Evolutionary conservation across 2,888 invertebrate genomes (phyloP), one percentile per base, ranked within the genome.

Genomic region (Psococerastis gibbosa): DNA sequence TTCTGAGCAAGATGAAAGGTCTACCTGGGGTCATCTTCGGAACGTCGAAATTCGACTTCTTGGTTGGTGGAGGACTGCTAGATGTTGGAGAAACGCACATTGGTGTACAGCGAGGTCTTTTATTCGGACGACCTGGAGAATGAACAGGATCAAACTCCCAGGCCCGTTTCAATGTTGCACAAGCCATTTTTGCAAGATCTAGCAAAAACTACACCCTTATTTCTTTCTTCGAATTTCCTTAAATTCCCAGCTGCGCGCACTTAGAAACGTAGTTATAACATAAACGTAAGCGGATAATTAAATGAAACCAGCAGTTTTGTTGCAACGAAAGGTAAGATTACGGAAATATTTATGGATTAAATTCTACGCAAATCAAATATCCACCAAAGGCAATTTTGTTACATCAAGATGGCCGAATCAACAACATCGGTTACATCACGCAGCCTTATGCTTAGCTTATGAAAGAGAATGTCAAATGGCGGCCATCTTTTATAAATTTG

Each of bases 81-180:
- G 57, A 57, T 43, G 58, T 56, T 15, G 67, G 67, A 45, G 75
- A 73, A 47, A 73, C 72, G 56, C 84, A 82, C 68, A 88, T 81
- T 47, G 88, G 88, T 57, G 80, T 78, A 67, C 89, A 92, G 68
- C 92, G 76, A 64, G 91, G 75, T 59, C 91, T 71, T 66, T 91
- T 92, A 22, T 80, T 77, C 47, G 89, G 85, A 57, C 84, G 69
- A 47, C 67, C 68, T 58, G 81, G 81, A 60, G 82, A 80, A 64
- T 89, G 76, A 51, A 78, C 70, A 51, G 89, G 82, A 67, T 94
- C 94, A 77, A 92, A 92, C 64, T 94, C 94, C 60, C 89, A 72
- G 61, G 82, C 80, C 64, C 94, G 76, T 72, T 94, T 94, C 53
- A 94, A 72, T 58, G 94, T 94, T 67, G 92, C 92, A 73, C 94